These are phyloP conservation scores for Fratercula arctica DNA, from an alignment of 2,797 vertebrate genomes.

Conservation along the genomic window DNA sequence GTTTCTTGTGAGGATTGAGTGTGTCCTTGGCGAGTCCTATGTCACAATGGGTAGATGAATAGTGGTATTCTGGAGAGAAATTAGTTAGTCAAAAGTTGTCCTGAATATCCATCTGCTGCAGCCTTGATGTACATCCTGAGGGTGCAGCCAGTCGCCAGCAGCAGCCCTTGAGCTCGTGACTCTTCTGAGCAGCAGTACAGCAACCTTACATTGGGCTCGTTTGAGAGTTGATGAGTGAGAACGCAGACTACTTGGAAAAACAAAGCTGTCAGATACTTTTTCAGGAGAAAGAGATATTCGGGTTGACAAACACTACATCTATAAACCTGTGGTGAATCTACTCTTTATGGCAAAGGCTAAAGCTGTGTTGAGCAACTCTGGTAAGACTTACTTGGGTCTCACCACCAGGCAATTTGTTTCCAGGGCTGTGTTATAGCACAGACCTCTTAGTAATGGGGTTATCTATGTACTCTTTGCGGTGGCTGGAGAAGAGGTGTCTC, in stretches of 20 bases:
- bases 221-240: not conserved
- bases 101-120: not conserved
- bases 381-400: not conserved
- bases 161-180: not conserved
- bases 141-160: not conserved
- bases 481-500: not conserved
- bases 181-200: not conserved
- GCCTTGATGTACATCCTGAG: not conserved
- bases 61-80: not conserved
- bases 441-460: not conserved
- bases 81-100: not conserved
- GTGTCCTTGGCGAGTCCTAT: not conserved
- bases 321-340: not conserved
- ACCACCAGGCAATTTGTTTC: not conserved
- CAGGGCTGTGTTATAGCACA: not conserved
- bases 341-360: not conserved
- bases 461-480: not conserved
- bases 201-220: accelerated
- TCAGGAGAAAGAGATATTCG: not conserved
- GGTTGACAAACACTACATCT: not conserved
- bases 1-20: not conserved
- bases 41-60: not conserved
- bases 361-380: not conserved
- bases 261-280: not conserved
- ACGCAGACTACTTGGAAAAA: not conserved